Evolutionary conservation across 2,113 vertebrate species (phyloP), one percentile per base, ranked within the genome.

Genomic region (Cynoglossus semilaevis): DNA sequence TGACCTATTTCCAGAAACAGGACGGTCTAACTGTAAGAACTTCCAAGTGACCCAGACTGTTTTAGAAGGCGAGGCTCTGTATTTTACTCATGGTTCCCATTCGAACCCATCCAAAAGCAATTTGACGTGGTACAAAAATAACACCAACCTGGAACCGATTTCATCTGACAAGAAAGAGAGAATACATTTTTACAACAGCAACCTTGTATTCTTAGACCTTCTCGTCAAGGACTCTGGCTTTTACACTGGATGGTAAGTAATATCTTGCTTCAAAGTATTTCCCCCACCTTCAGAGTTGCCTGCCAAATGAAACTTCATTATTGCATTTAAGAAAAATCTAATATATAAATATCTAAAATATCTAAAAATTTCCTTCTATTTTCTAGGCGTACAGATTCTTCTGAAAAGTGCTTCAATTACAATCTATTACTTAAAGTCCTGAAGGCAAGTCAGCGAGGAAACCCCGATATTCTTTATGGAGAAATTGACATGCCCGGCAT

Each of bases 231-330:
- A 84, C 71, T 60, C 77, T 5, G 83, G 77, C 1, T 0, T 4
- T 6, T 87, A 83, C 76, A 49, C 6, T 1, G 51, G 14, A 1
- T 11, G 13, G 85, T 87, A 51, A 77, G 66, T 29, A 38, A 5
- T 14, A 5, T 8, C 41, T 16, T 17, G 1, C 47, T 49, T 29
- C n/a, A n/a, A n/a, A n/a, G n/a, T n/a, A n/a, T n/a, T n/a, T n/a
- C n/a, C n/a, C n/a, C n/a, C n/a, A n/a, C n/a, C n/a, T n/a, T n/a
- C n/a, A n/a, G n/a, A n/a, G n/a, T n/a, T n/a, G n/a, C n/a, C n/a
- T n/a, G n/a, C n/a, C n/a, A n/a, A n/a, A n/a, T n/a, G n/a, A n/a
- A n/a, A n/a, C n/a, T n/a, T n/a, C n/a, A n/a, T n/a, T n/a, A n/a
- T n/a, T n/a, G n/a, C n/a, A n/a, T n/a, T n/a, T n/a, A n/a, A n/a